Evolutionary conservation across 2,888 invertebrate genomes (phyloP), one percentile per base, ranked within the genome.

Genomic region (Scaptodrosophila latifasciaeformis): DNA sequence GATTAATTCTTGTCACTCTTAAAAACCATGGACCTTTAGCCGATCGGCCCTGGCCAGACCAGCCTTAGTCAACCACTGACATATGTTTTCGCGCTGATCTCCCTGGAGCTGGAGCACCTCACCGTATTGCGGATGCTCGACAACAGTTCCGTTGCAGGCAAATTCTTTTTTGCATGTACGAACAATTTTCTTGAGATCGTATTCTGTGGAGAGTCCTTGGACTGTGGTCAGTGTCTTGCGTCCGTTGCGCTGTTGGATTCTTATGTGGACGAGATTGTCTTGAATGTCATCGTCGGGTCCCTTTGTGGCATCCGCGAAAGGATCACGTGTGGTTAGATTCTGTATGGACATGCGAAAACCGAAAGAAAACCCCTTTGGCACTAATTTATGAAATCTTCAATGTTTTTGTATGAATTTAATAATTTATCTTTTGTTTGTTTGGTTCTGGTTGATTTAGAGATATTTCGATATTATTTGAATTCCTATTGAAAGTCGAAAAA

Each of bases 111-210:
- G 99, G 82, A 99, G 91, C 84, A 99, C 99, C 90, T 99, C 99
- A 85, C 99, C 99, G 93, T 99, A 99, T 89, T 99, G 98, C 71
- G 98, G 96, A 89, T 99, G 99, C 89, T 99, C 98, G 84, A 99
- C 98, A 87, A 99, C 98, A 85, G 99, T 99, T 87, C 99, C 99
- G 93, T 99, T 99, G 92, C 99, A 99, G 86, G 98, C 98, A 90
- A 99, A 99, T 90, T 99, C 97, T 91, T 96, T 96, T 92, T 96
- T 99, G 92, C 98, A 97, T 90, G 96, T 96, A 90, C 97, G 95
- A 85, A 99, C 98, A 88, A 99, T 99, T 91, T 98, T 99, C 90
- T 99, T 99, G 90, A 99, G 91, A 92, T 99, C 99, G 94, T 98
- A 99, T 89, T 95, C 95, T 85, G 94, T 91, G 83, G 96, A 95